These are phyloP conservation scores for Eupithecia exiguata DNA, from an alignment of 2,888 invertebrate genomes.

Conservation along the genomic window DNA sequence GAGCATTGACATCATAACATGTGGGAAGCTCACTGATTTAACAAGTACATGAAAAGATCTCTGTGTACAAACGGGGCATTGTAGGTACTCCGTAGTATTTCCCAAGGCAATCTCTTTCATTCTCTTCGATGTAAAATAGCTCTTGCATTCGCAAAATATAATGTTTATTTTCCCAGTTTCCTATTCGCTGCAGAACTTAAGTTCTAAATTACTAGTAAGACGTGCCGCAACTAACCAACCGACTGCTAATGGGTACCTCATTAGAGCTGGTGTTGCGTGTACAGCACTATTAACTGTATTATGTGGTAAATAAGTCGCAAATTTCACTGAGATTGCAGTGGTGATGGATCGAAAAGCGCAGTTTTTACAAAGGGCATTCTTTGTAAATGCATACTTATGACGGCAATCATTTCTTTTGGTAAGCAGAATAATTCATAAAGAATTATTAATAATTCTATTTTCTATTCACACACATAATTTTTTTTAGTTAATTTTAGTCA, in stretches of 20 bases:
- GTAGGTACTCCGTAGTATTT: not conserved
- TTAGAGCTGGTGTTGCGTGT: slow-evolving; percentile 43
- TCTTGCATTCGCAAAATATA: not conserved
- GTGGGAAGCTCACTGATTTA: not conserved
- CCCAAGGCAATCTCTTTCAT: not conserved
- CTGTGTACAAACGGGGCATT: not conserved
- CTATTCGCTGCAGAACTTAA: slow-evolving; percentile 14
- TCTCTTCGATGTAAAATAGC: not conserved
- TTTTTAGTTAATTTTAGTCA: too few species aligned
- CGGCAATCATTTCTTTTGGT: not conserved
- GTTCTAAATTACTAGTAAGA: slow-evolving; percentile 35
- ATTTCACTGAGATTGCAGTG: slow-evolving; percentile 37
- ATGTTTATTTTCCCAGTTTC: slow-evolving; percentile 11
- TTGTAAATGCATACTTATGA: not conserved
- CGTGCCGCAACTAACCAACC: slow-evolving; percentile 42
- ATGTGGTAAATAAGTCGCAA: slow-evolving; percentile 43
- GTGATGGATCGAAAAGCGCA: slow-evolving; percentile 31
- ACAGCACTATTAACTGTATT: slow-evolving; percentile 42
- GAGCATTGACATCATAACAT: not conserved
- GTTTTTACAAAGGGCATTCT: slow-evolving; percentile 17
- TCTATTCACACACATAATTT: too few species aligned
- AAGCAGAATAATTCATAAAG: too few species aligned
- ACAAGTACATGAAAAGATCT: not conserved
- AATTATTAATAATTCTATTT: too few species aligned
- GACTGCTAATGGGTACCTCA: slow-evolving; percentile 43